phyloP scores from a whole-genome alignment of 2,888 invertebrate species.

The Ferdinandea cuprea region DNA sequence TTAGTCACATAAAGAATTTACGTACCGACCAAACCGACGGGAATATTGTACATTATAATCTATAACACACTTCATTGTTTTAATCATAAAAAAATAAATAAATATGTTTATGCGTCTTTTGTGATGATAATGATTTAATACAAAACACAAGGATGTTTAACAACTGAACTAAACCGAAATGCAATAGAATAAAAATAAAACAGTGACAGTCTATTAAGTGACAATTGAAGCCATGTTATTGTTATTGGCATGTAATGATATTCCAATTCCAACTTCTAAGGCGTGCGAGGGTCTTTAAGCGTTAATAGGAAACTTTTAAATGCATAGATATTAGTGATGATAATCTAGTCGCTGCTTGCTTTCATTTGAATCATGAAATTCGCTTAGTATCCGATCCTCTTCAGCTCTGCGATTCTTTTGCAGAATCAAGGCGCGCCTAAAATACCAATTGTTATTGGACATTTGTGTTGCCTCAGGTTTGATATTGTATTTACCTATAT shows the following conservation, averaged over 20 bases:
- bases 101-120: slow-evolving; percentile 54
- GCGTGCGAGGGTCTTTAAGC: slow-evolving; percentile 53
- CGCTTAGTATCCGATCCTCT: slow-evolving; percentile 79
- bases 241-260: no score
- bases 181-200: slow-evolving; percentile 36
- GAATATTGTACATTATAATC: slow-evolving; percentile 25
- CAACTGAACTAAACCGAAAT: slow-evolving; percentile 24
- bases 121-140: slow-evolving; percentile 56
- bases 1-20: slow-evolving; percentile 7
- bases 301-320: background rate
- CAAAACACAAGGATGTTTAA: no score
- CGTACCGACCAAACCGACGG: slow-evolving; percentile 5
- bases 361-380: slow-evolving; percentile 75
- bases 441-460: slow-evolving; percentile 28
- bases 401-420: slow-evolving; percentile 82
- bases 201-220: slow-evolving; percentile 60
- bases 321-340: slow-evolving; percentile 37
- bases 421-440: slow-evolving; percentile 81
- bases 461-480: background rate
- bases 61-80: slow-evolving; percentile 54
- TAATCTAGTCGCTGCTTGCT: slow-evolving; percentile 60
- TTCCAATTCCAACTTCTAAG: no score
- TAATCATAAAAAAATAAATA: slow-evolving; percentile 51
- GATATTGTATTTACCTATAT: slow-evolving; percentile 86
- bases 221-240: no score